A percentile compares a stretch with the other conserved stretches of the same genome.
These are phyloP conservation scores for Craniophora ligustri DNA, from an alignment of 2,888 invertebrate species.

Conservation along the genomic window DNA sequence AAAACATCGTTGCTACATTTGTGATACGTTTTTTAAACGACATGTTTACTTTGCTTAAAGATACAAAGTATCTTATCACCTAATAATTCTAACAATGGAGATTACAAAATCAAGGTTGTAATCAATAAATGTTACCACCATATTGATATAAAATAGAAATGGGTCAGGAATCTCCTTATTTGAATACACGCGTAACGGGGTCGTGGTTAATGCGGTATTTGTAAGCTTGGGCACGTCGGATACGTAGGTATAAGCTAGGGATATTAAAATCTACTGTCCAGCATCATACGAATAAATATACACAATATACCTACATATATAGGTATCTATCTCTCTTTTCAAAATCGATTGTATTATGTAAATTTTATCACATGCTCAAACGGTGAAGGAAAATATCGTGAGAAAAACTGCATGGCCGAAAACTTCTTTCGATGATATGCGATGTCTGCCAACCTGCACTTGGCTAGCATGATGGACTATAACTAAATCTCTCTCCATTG, in stretches of 20 bases:
- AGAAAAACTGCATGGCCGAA: too few relatives aligned
- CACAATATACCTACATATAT: too few relatives aligned
- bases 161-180: conserved; percentile 56
- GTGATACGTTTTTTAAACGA: neutral
- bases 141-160: conserved; percentile 17
- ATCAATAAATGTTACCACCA: conserved; percentile 11
- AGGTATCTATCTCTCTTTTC: too few relatives aligned
- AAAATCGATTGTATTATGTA: conserved; percentile 21
- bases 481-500: too few relatives aligned
- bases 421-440: too few relatives aligned
- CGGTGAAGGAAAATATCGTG: too few relatives aligned
- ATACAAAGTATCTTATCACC: neutral
- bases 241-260: too few relatives aligned
- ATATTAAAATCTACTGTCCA: conserved; percentile 38
- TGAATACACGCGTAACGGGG: conserved; percentile 69
- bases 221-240: conserved; percentile 64
- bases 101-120: conserved; percentile 3
- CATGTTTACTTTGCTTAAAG: neutral
- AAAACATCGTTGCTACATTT: neutral
- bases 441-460: too few relatives aligned
- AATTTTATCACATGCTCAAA: too few relatives aligned
- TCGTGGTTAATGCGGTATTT: conserved; percentile 65
- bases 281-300: conserved; percentile 25
- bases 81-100: neutral
- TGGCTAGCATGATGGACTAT: too few relatives aligned